Evolutionary conservation across 1,140 invertebrate genomes (phyloP).

Genomic region (Chironomus striatipennis): DNA sequence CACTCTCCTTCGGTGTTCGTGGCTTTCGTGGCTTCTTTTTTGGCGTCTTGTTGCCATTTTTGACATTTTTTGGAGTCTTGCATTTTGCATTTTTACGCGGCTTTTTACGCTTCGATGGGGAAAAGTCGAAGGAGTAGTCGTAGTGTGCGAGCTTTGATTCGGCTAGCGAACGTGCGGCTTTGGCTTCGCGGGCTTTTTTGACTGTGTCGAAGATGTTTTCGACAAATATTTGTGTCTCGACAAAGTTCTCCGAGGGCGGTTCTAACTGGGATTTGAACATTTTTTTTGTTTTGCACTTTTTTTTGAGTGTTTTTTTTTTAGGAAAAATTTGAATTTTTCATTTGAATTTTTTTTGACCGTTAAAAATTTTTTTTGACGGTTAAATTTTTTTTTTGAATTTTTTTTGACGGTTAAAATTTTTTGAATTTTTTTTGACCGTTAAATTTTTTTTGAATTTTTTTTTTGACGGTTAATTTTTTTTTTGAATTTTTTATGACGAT

Average conservation of each 20-base stretch:
- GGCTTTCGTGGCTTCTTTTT: constrained; percentile 10
- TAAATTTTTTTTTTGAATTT: too few species aligned
- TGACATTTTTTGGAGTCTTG: background rate
- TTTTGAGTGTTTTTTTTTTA: background rate
- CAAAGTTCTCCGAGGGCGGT: background rate
- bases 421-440: too few species aligned
- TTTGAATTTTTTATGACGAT: too few species aligned
- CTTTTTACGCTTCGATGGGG: background rate
- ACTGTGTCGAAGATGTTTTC: constrained; percentile 7
- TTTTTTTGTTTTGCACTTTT: background rate
- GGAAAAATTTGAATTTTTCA: too few species aligned
- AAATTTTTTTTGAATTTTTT: too few species aligned
- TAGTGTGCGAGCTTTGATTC: background rate
- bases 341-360: too few species aligned
- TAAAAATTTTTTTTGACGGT: background rate
- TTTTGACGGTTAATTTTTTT: too few species aligned
- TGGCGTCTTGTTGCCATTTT: background rate
- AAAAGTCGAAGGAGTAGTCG: background rate
- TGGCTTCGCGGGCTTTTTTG: background rate
- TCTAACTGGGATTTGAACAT: background rate
- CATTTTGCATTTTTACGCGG: background rate
- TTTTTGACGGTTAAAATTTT: too few species aligned
- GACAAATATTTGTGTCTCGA: background rate
- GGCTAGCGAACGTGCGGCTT: background rate
- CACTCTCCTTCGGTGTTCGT: background rate